Evolutionary conservation across 2,113 vertebrate species (phyloP).

Genomic region (Albula glossodonta): DNA sequence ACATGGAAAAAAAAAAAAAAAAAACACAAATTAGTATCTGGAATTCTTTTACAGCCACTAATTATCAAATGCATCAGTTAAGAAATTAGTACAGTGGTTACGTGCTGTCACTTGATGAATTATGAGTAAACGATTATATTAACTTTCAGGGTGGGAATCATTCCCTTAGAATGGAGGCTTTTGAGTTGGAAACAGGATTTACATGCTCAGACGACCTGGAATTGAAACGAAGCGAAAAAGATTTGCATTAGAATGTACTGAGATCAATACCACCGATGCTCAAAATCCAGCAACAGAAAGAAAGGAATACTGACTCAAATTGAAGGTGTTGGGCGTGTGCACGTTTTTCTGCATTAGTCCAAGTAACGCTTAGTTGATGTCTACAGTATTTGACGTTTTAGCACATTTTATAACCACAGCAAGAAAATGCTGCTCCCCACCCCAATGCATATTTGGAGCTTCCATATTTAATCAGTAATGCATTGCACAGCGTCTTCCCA

Average conservation of each 20-base stretch:
- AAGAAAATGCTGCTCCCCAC: not conserved
- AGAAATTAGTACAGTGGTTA: not conserved
- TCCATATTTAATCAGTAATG: not conserved
- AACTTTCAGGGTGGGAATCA: not conserved
- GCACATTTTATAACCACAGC: not conserved
- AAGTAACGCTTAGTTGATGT: not conserved
- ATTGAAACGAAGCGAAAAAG: slow-evolving; percentile 13
- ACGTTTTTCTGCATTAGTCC: not conserved
- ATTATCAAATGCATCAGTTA: not conserved
- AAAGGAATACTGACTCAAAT: not conserved
- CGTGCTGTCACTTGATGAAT: not conserved
- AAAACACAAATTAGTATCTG: too few relatives aligned
- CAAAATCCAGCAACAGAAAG: not conserved
- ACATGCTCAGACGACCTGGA: slow-evolving; percentile 26
- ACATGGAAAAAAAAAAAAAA: too few relatives aligned
- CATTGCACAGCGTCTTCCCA: not conserved
- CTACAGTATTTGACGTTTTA: not conserved
- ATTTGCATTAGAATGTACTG: slow-evolving; percentile 35
- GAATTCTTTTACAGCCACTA: too few relatives aligned
- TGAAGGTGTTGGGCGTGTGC: not conserved
- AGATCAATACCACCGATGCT: slow-evolving; percentile 21
- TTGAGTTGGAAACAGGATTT: slow-evolving; percentile 39
- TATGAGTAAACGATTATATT: slow-evolving; percentile 41
- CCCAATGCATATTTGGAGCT: not conserved
- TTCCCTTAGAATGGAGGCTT: not conserved